Evolutionary conservation across 2,888 invertebrate genomes (phyloP), one percentile per base, ranked within the genome.

Genomic region (Leptodirus hochenwartii): DNA sequence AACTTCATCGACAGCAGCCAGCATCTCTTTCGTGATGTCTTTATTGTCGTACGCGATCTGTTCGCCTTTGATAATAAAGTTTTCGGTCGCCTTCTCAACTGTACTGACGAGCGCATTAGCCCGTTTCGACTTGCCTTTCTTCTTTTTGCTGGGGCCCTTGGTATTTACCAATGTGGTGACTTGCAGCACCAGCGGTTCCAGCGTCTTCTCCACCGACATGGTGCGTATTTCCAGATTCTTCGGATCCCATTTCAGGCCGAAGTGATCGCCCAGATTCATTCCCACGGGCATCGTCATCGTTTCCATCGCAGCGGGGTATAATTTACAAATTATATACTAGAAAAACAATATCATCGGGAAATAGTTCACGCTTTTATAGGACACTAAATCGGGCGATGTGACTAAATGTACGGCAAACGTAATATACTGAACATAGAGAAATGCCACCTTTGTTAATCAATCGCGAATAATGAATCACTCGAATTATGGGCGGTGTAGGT

Each of bases 141-240:
- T 80, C 70, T 93, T 78, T 51, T 85, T 69, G 53, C 88, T 68
- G 47, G 90, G 69, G 35, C 91, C 93, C 61, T 91, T 93, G 47
- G 90, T 91, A 49, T 87, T 90, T 5, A 95, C 95, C 15, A 96
- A 67, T 0, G 95, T 95, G 5, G 95, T 96, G 14, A 96, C 93
- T 66, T 96, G 95, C 38, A 93, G 65, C 35, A 96, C 93, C 14
- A 96, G 62, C 0, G 95, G 95, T 56, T 95, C 95, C 45, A 96
- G 57, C 0, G 93, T 95, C 44, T 90, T 79, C 54, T 96, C 95
- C 41, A 96, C 95, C 0, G 93, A 91, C 70, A 88, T 88, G 31
- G 95, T 95, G 17, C 90, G 71, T 41, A 96, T 95, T 65, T 96
- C 95, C 11, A 96, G 93, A 13, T 12, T 4, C 25, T 3, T 25